Conservation (phyloP, 2,888 invertebrate genomes). For the Eilema sororculum region DNA sequence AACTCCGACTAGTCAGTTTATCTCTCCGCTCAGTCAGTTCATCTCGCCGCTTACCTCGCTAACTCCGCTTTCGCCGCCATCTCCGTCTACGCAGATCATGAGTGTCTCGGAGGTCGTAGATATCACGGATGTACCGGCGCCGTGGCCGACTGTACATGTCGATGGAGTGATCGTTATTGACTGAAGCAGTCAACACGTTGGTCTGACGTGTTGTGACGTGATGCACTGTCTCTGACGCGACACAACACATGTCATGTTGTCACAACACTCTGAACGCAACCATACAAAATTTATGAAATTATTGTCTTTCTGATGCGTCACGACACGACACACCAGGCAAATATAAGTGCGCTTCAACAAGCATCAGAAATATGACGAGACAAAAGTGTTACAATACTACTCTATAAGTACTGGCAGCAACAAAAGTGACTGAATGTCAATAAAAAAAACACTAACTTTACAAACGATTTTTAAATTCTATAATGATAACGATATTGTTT, state of each 20-base stretch:
- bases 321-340: no score
- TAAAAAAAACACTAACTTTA: background rate
- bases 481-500: no score
- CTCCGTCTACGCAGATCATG: background rate
- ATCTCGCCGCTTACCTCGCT: slow-evolving; percentile 1
- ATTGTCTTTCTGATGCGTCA: no score
- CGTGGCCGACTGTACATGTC: background rate
- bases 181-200: background rate
- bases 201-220: no score
- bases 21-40: background rate
- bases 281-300: no score
- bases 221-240: no score
- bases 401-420: background rate
- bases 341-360: no score
- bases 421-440: background rate
- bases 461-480: no score
- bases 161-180: slow-evolving; percentile 13
- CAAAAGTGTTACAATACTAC: background rate
- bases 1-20: background rate
- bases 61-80: background rate
- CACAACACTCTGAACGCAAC: no score
- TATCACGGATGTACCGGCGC: background rate
- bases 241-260: no score
- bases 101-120: background rate
- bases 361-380: no score